These are phyloP conservation scores for Phengaris arion DNA, from an alignment of 2,888 invertebrate species.

Conservation along the genomic window DNA sequence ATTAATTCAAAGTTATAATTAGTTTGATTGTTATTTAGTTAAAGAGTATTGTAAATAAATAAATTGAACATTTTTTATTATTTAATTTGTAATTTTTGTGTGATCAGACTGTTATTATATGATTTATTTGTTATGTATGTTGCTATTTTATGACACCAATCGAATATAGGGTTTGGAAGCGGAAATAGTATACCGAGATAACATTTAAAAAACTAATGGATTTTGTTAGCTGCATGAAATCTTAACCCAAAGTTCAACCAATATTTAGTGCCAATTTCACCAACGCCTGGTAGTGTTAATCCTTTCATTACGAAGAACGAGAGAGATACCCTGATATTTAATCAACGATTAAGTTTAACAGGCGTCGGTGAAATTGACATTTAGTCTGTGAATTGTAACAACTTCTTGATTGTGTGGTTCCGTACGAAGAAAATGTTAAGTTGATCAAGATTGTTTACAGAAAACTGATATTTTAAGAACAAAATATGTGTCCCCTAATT, in stretches of 20 bases:
- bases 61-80: conserved; percentile 72
- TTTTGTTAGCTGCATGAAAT: conserved; percentile 1
- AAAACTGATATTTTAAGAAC: neutral
- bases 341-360: too few species aligned
- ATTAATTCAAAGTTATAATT: conserved; percentile 58
- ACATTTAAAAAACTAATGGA: conserved; percentile 46
- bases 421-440: neutral
- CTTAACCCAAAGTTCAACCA: neutral
- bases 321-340: too few species aligned
- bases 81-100: conserved; percentile 78
- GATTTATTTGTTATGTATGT: conserved; percentile 77
- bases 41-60: conserved; percentile 77
- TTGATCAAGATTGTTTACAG: neutral
- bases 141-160: conserved; percentile 60
- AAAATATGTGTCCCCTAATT: neutral
- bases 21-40: conserved; percentile 79
- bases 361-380: too few species aligned
- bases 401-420: neutral
- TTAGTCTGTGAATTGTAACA: neutral
- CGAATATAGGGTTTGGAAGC: neutral
- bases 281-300: too few species aligned
- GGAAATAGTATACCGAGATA: conserved; percentile 44
- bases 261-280: neutral
- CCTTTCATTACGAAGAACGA: too few species aligned
- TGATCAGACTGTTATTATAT: conserved; percentile 78